Evolutionary conservation across 2,888 invertebrate genomes (phyloP).

Genomic region (Tricholauxania praeusta): DNA sequence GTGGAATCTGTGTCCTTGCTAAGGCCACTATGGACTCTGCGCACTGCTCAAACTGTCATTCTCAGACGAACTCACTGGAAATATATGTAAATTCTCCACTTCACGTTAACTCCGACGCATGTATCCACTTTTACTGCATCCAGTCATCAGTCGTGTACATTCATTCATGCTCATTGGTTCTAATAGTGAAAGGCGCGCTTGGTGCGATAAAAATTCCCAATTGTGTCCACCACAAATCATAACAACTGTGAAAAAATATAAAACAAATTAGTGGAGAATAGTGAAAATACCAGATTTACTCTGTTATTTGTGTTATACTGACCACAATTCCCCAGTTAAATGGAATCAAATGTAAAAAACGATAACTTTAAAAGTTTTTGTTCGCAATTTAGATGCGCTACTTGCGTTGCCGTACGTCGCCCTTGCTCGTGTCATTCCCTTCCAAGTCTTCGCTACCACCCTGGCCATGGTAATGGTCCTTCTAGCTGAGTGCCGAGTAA

Average conservation of each 20-base stretch:
- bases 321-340: too few species aligned
- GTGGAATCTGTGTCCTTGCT: neutral
- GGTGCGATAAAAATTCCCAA: too few species aligned
- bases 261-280: conserved; percentile 17
- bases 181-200: too few species aligned
- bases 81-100: neutral
- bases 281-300: neutral
- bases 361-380: too few species aligned
- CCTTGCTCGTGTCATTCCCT: conserved; percentile 6
- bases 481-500: conserved; percentile 24
- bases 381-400: neutral
- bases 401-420: neutral
- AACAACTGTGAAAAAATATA: neutral
- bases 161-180: conserved; percentile 46
- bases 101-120: conserved; percentile 1
- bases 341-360: too few species aligned
- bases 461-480: conserved; percentile 27
- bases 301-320: neutral
- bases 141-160: conserved; percentile 44
- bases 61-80: conserved; percentile 20
- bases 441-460: conserved; percentile 23
- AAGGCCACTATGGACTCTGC: neutral
- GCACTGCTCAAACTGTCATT: neutral
- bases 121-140: conserved; percentile 21
- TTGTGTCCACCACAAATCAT: conserved; percentile 6